Base-by-base conservation (phyloP, 92 coral and sea anemone genomes). In the Palythoa grandis region DNA sequence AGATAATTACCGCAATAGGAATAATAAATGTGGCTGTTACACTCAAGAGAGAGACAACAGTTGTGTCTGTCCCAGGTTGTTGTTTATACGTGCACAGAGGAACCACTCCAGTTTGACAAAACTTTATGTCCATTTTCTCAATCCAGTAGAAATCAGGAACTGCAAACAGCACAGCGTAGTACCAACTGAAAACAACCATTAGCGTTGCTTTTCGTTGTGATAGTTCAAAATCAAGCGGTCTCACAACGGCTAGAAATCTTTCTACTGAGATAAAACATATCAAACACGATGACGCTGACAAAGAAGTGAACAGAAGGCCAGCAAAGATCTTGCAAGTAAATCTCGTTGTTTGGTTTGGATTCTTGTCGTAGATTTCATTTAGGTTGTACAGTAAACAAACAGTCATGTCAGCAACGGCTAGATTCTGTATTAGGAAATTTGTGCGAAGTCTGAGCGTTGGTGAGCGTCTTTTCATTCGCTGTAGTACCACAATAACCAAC, bases 191-290 rank as follows among this genome's bases (percentile, higher is more conserved):
- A 4, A 91, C 35, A 0, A 92, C 90, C 93, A 94, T 90, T 2
- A 92, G 86, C 74, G 83, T 70, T 71, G 98, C 94, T 52, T 88
- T 87, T 57, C 83, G 83, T 67, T 83, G 91, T 52, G 88, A 87
- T 2, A 94, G 80, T 52, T 87, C 83, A 77, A 94, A 94, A 76
- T 94, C 98, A 52, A 94, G 80, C 23, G 98, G 98, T 68, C 88
- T 88, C 6, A 94, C 94, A 9, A 95, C 96, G 9, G 98, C 98
- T 37, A 96, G 77, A 79, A 93, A 96, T 74, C 98, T 92, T 68
- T 96, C 98, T 20, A 92, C 89, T 0, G 98, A 91, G 9, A 96
- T 94, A 52, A 95, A 92, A 43, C 98, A 94, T 23, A 94, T 91
- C 13, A 91, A 74, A 37, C 92, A 90, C 1, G 95, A 92, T 1